Evolutionary conservation across 2,797 vertebrate genomes (phyloP).

Genomic region (Spea hammondii): DNA sequence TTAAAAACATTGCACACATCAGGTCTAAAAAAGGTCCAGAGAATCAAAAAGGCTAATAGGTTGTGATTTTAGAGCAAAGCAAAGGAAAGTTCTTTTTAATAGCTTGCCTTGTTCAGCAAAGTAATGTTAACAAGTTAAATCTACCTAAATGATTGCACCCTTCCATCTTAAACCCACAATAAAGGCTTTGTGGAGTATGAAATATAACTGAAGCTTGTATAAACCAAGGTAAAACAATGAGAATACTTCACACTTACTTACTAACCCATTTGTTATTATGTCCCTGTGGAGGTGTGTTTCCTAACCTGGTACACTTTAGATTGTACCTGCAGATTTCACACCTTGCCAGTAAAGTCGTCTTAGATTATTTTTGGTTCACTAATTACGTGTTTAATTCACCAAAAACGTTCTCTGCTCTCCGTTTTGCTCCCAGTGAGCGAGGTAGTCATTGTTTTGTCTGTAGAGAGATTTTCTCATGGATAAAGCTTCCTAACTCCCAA

Average conservation of each 20-base stretch:
- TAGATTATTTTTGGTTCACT: neutral
- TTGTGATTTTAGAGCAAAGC: too few species aligned
- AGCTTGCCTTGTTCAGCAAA: too few species aligned
- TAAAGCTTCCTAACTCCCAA: conserved; percentile 3
- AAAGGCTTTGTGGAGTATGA: too few species aligned
- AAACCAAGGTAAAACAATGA: neutral
- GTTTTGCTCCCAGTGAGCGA: neutral
- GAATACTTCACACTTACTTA: neutral
- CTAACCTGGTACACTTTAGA: neutral
- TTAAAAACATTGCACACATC: too few species aligned
- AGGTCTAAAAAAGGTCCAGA: too few species aligned
- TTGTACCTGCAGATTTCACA: neutral
- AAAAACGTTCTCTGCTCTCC: neutral
- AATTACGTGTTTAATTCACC: neutral
- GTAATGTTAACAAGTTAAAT: too few species aligned
- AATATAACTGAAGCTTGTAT: too few species aligned
- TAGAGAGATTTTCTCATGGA: conserved; percentile 9
- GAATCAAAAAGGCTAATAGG: too few species aligned
- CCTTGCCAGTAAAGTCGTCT: neutral
- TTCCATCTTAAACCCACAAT: too few species aligned
- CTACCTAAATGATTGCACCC: too few species aligned
- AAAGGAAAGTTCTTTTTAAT: too few species aligned
- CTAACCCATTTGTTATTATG: neutral
- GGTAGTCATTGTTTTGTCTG: conserved; percentile 8
- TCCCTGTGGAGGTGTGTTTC: neutral